A percentile compares a stretch with the other conserved stretches of the same genome.
Evolutionary conservation across 2,113 vertebrate genomes (phyloP).

Genomic region (Sorex araneus): DNA sequence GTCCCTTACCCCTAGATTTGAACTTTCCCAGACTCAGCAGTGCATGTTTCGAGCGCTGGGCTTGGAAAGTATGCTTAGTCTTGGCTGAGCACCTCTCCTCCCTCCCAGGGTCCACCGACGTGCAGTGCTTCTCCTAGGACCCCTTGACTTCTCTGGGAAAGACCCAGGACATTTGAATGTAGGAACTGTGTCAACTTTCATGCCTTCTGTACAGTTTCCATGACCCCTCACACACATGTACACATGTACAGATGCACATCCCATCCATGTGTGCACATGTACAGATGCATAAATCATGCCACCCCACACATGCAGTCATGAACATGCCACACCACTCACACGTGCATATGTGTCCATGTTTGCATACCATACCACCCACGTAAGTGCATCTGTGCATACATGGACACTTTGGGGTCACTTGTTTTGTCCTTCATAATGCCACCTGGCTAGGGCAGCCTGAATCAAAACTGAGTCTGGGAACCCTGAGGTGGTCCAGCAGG

Average conservation of each 20-base stretch:
- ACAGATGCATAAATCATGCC: too few species aligned
- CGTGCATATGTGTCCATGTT: too few species aligned
- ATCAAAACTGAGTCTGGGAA: background rate
- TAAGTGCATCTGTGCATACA: accelerated
- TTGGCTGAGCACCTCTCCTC: background rate
- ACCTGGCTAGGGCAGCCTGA: background rate
- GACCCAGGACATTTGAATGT: background rate
- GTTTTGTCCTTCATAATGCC: slow-evolving; percentile 3
- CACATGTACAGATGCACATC: too few species aligned
- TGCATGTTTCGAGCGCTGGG: background rate
- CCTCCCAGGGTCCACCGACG: too few species aligned
- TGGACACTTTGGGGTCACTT: background rate
- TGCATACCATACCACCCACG: background rate
- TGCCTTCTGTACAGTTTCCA: background rate
- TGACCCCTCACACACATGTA: too few species aligned
- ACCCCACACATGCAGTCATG: too few species aligned
- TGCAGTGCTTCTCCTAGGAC: background rate
- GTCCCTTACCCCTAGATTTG: too few species aligned
- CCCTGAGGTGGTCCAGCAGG: background rate
- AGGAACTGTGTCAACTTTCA: background rate
- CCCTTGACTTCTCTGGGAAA: background rate
- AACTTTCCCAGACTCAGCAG: background rate
- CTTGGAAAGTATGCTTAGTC: background rate
- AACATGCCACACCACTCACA: too few species aligned
- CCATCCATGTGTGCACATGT: too few species aligned